Conservation (phyloP, 2,888 invertebrate species). For the Pardosa pseudoannulata region DNA sequence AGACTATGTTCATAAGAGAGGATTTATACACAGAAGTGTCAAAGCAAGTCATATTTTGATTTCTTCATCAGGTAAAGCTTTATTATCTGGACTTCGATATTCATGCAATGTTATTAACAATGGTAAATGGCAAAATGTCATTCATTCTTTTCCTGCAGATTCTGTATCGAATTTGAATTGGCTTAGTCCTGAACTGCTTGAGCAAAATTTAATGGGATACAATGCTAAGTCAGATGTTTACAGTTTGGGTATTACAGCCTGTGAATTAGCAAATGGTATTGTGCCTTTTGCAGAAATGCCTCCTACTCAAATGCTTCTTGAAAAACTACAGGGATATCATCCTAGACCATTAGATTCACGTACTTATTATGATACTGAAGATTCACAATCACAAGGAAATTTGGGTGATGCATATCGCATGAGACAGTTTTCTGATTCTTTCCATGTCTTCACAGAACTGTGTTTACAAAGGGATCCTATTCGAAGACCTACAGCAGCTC, state of each 20-base stretch:
- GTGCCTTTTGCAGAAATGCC: conserved; percentile 91
- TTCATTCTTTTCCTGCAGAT: conserved; percentile 87
- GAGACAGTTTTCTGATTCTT: conserved; percentile 84
- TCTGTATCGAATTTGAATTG: conserved; percentile 88
- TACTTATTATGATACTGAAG: conserved; percentile 74
- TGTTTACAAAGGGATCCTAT: conserved; percentile 84
- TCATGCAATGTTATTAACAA: conserved; percentile 85
- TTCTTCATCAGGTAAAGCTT: conserved; percentile 84
- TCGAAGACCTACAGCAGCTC: conserved; percentile 83
- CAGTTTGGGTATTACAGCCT: conserved; percentile 90
- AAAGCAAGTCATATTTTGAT: conserved; percentile 90
- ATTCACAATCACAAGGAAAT: conserved; percentile 54
- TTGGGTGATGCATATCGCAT: conserved; percentile 72
- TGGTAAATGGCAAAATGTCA: conserved; percentile 83
- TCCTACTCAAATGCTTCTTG: conserved; percentile 92
- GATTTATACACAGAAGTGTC: conserved; percentile 87
- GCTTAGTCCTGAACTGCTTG: conserved; percentile 93
- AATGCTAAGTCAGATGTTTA: conserved; percentile 93
- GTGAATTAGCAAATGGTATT: conserved; percentile 92
- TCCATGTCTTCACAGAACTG: conserved; percentile 87
- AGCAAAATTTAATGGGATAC: conserved; percentile 93
- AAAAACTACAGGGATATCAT: conserved; percentile 87
- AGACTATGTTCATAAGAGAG: conserved; percentile 89
- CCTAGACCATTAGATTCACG: conserved; percentile 77
- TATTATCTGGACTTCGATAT: conserved; percentile 87